A percentile compares a stretch with the other conserved stretches of the same genome.
Evolutionary conservation across 1,140 invertebrate species (phyloP).

Genomic region (Helicoverpa zea): DNA sequence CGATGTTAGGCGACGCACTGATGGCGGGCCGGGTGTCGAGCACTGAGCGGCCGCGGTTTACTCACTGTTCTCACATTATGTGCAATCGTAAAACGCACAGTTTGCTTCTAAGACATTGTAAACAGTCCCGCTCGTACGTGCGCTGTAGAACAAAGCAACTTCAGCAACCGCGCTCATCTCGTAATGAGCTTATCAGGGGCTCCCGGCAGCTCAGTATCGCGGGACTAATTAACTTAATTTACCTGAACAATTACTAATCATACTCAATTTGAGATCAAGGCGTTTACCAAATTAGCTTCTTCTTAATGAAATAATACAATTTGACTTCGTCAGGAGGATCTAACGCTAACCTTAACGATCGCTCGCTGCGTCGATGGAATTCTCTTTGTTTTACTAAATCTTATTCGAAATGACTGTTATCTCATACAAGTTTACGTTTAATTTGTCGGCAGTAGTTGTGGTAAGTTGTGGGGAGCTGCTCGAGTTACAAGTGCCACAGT

Average conservation of each 20-base stretch:
- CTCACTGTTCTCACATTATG: too few species aligned
- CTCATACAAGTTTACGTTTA: not conserved
- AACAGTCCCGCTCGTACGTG: too few species aligned
- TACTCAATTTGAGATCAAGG: not conserved
- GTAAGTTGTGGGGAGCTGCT: not conserved
- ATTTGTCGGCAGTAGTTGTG: not conserved
- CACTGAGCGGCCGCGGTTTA: too few species aligned
- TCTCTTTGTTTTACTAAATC: not conserved
- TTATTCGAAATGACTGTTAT: not conserved
- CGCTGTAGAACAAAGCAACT: not conserved
- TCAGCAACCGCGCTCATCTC: not conserved
- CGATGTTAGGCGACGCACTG: too few species aligned
- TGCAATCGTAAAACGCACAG: too few species aligned
- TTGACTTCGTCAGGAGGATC: not conserved
- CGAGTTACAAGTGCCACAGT: too few species aligned
- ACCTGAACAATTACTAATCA: not conserved
- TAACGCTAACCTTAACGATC: not conserved
- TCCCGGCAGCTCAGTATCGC: not conserved
- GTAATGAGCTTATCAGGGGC: not conserved
- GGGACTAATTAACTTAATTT: conserved; percentile 8
- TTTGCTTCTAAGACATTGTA: too few species aligned
- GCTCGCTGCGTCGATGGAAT: not conserved
- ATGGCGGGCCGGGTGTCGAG: too few species aligned
- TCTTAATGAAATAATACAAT: conserved; percentile 10
- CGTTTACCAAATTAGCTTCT: conserved; percentile 2